A percentile compares a stretch with the other conserved stretches of the same genome.
phyloP scores from a whole-genome alignment of 2,113 vertebrate species.

The Triplophysa rosa region DNA sequence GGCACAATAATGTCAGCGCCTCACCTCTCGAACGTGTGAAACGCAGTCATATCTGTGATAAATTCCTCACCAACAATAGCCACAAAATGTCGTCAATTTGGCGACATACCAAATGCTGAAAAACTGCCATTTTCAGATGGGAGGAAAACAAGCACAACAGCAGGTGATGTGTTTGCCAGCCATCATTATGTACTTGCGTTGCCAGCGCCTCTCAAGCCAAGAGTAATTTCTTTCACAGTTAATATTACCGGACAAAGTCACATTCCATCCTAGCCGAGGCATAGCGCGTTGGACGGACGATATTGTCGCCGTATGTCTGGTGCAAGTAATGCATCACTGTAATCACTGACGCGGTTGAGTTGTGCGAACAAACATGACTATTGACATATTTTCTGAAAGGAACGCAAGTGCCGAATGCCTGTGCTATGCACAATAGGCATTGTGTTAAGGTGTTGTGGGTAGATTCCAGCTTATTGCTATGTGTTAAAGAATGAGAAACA shows the following conservation, averaged over 20 bases:
- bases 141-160: slow-evolving; percentile 31
- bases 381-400: neutral
- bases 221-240: slow-evolving; percentile 13
- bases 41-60: slow-evolving; percentile 30
- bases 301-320: neutral
- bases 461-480: no score
- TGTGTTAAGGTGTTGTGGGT: no score
- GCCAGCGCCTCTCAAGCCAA: slow-evolving; percentile 4
- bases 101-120: slow-evolving; percentile 11
- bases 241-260: slow-evolving; percentile 22
- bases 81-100: slow-evolving; percentile 21
- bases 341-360: neutral
- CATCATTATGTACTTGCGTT: slow-evolving; percentile 29
- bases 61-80: slow-evolving; percentile 37
- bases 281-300: neutral
- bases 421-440: no score
- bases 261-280: slow-evolving; percentile 1
- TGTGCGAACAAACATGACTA: neutral
- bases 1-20: slow-evolving; percentile 19
- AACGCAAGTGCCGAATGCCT: no score
- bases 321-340: neutral
- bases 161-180: slow-evolving; percentile 23
- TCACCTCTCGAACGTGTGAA: slow-evolving; percentile 24
- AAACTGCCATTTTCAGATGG: slow-evolving; percentile 18
- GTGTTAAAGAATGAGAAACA: no score